Percentiles rank a stretch among this genome's conserved stretches.
Conservation (phyloP, 2,888 invertebrate genomes). For the Coleophora deauratella region DNA sequence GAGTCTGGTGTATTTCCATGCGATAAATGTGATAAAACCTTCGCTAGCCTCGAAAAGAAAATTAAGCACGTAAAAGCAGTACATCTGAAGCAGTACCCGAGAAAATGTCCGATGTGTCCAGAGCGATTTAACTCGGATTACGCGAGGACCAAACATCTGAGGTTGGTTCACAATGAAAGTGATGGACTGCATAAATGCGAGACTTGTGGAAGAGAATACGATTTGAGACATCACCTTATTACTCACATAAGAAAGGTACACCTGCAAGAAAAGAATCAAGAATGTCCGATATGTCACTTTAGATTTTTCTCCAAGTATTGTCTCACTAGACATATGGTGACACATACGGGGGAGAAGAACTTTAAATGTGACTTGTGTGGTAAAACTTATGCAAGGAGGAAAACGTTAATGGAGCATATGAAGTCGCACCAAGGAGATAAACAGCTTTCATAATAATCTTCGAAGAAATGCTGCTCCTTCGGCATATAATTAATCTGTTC, state of each 20-base stretch:
- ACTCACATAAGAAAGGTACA: slow-evolving; percentile 51
- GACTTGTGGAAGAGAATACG: slow-evolving; percentile 47
- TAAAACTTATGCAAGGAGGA: slow-evolving; percentile 51
- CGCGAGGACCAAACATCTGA: slow-evolving; percentile 48
- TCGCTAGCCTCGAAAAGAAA: slow-evolving; percentile 42
- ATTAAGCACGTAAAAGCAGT: slow-evolving; percentile 42
- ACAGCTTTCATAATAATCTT: slow-evolving; percentile 12
- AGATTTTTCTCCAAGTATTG: slow-evolving; percentile 52
- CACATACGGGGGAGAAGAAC: slow-evolving; percentile 64
- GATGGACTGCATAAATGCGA: slow-evolving; percentile 40
- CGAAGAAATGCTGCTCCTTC: slow-evolving; percentile 22
- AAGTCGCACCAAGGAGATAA: slow-evolving; percentile 31
- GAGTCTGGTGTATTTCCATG: slow-evolving; percentile 47
- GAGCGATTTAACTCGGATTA: slow-evolving; percentile 53
- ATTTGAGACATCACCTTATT: slow-evolving; percentile 46
- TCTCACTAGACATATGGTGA: slow-evolving; percentile 62
- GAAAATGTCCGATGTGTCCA: slow-evolving; percentile 50
- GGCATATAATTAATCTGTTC: slow-evolving; percentile 13
- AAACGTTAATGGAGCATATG: slow-evolving; percentile 40
- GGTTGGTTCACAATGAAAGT: slow-evolving; percentile 43
- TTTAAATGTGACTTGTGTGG: slow-evolving; percentile 63
- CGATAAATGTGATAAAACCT: slow-evolving; percentile 50
- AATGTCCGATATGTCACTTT: slow-evolving; percentile 43
- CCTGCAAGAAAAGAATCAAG: slow-evolving; percentile 49
- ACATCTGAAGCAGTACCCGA: slow-evolving; percentile 39